Conservation (phyloP, 2,113 vertebrate genomes). For the Drymodes brunneopygia region DNA sequence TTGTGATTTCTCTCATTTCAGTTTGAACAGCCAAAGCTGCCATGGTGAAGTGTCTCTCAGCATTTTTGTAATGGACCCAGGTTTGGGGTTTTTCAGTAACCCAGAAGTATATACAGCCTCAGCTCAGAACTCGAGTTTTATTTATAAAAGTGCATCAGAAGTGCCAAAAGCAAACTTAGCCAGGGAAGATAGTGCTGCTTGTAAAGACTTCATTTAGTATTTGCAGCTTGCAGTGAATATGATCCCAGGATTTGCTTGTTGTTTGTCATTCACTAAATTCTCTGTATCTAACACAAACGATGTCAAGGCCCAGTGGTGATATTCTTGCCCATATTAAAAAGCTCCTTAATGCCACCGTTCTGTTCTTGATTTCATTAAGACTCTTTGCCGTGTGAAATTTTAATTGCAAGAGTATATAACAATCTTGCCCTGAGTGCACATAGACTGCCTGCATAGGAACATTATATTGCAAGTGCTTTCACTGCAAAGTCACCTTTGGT, state of each 20-base stretch:
- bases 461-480: not conserved
- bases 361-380: not conserved
- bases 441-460: not conserved
- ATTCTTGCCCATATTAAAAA: not conserved
- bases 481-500: not conserved
- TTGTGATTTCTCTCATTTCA: not conserved
- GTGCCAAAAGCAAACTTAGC: not conserved
- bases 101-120: fast-evolving
- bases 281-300: not conserved
- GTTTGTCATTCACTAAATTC: not conserved
- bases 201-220: not conserved
- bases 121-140: not conserved
- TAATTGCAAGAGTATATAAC: not conserved
- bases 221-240: not conserved
- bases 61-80: not conserved
- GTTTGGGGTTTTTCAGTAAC: not conserved
- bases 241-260: not conserved
- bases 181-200: not conserved
- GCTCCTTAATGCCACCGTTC: not conserved
- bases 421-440: not conserved
- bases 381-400: not conserved
- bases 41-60: not conserved
- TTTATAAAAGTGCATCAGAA: not conserved
- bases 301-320: not conserved
- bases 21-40: not conserved